Evolutionary conservation across 1,140 invertebrate species (phyloP).

Genomic region (Drosophila aff.): DNA sequence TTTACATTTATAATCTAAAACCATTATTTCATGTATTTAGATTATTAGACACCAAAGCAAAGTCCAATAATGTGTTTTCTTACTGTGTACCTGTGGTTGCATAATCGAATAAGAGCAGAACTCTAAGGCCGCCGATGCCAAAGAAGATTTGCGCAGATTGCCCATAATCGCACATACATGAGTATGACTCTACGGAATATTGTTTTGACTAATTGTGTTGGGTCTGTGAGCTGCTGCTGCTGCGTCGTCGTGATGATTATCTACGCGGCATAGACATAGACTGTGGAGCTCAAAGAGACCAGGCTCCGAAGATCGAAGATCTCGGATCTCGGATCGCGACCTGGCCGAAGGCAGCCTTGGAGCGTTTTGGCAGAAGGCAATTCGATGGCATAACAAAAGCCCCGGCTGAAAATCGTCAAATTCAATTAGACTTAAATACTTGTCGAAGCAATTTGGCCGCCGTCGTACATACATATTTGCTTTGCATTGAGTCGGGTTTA

Average conservation of each 20-base stretch:
- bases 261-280: slow-evolving; percentile 23
- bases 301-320: slow-evolving; percentile 45
- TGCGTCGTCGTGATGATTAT: slow-evolving; percentile 71
- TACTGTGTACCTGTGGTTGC: slow-evolving; percentile 38
- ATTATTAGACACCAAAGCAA: too few relatives aligned
- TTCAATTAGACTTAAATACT: slow-evolving; percentile 83
- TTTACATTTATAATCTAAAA: too few relatives aligned
- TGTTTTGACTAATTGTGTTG: slow-evolving; percentile 77
- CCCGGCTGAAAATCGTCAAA: slow-evolving; percentile 65
- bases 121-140: slow-evolving; percentile 75
- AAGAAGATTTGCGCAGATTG: slow-evolving; percentile 77
- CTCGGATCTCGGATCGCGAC: slow-evolving; percentile 15
- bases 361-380: slow-evolving; percentile 70
- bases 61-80: neutral
- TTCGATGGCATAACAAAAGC: slow-evolving; percentile 23
- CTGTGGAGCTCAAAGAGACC: slow-evolving; percentile 8
- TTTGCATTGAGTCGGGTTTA: slow-evolving; percentile 81
- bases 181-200: slow-evolving; percentile 56
- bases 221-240: slow-evolving; percentile 40
- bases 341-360: slow-evolving; percentile 61
- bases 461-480: slow-evolving; percentile 59
- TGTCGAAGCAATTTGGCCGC: slow-evolving; percentile 73
- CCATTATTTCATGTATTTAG: too few relatives aligned
- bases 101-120: slow-evolving; percentile 44
- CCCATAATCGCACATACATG: slow-evolving; percentile 60